Percentiles rank a stretch among this genome's conserved stretches.
Conservation (phyloP, 2,113 vertebrate genomes). For the Boulengeromyrus knoepffleri region DNA sequence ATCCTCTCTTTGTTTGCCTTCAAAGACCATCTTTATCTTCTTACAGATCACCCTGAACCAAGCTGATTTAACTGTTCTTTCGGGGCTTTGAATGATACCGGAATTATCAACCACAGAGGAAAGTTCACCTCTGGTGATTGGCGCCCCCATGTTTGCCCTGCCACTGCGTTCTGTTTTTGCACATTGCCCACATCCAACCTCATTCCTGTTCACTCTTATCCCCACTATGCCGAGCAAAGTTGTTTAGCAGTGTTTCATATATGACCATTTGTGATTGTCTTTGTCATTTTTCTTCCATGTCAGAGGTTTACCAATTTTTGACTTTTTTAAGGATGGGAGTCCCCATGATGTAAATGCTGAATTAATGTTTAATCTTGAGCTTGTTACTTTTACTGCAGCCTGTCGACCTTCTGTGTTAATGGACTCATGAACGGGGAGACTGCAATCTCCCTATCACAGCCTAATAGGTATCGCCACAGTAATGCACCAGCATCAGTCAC, state of each 20-base stretch:
- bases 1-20: background rate
- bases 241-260: background rate
- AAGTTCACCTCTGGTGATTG: background rate
- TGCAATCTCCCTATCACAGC: slow-evolving; percentile 57
- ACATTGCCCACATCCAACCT: background rate
- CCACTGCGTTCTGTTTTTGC: background rate
- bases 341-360: background rate
- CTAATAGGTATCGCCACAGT: slow-evolving; percentile 50
- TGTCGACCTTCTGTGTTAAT: slow-evolving; percentile 49
- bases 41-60: background rate
- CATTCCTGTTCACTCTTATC: background rate
- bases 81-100: background rate
- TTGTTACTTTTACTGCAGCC: slow-evolving; percentile 35
- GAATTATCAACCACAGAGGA: background rate
- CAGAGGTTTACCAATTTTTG: background rate
- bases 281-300: background rate
- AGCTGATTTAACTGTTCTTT: slow-evolving; percentile 2
- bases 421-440: slow-evolving; percentile 48
- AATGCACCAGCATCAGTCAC: slow-evolving; percentile 45
- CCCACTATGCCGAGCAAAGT: background rate
- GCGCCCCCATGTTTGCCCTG: background rate
- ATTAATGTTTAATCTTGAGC: slow-evolving; percentile 10
- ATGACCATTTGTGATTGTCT: background rate
- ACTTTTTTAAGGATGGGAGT: background rate
- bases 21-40: slow-evolving; percentile 6